Conservation (phyloP, 1,140 invertebrate species). For the Lepidostoma basale region DNA sequence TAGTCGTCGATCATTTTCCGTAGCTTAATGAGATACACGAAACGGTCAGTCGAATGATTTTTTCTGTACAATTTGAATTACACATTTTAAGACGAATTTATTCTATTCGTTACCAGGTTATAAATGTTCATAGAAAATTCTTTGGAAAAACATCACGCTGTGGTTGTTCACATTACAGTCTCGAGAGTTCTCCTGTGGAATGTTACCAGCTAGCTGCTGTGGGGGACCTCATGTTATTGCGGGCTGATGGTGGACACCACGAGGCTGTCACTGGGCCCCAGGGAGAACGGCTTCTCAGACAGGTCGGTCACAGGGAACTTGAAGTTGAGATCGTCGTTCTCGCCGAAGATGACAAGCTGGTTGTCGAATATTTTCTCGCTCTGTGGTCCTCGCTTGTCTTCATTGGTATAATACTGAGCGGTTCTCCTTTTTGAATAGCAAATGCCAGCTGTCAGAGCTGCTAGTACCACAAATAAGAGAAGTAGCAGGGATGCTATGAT, state of each 20-base stretch:
- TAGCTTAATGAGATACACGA: conserved; percentile 1
- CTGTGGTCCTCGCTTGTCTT: conserved; percentile 64
- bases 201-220: conserved; percentile 25
- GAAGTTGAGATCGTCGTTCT: conserved; percentile 53
- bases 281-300: conserved; percentile 25
- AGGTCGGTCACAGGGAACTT: conserved; percentile 50
- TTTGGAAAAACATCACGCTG: conserved; percentile 20
- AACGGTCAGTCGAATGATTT: conserved; percentile 8
- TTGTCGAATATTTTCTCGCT: conserved; percentile 61
- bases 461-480: conserved; percentile 60
- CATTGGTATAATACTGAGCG: conserved; percentile 75
- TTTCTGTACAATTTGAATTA: neutral
- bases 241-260: conserved; percentile 30
- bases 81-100: neutral
- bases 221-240: conserved; percentile 24
- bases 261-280: conserved; percentile 8
- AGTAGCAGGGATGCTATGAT: conserved; percentile 64
- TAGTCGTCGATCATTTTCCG: too few species aligned
- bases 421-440: conserved; percentile 68
- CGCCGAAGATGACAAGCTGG: conserved; percentile 49
- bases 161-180: conserved; percentile 27
- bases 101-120: neutral
- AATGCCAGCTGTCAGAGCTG: conserved; percentile 59
- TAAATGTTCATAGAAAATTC: conserved; percentile 1
- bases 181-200: conserved; percentile 25